A percentile compares a stretch with the other conserved stretches of the same genome.
Evolutionary conservation across 2,797 vertebrate species (phyloP).

Genomic region (Enteromius radiatus): DNA sequence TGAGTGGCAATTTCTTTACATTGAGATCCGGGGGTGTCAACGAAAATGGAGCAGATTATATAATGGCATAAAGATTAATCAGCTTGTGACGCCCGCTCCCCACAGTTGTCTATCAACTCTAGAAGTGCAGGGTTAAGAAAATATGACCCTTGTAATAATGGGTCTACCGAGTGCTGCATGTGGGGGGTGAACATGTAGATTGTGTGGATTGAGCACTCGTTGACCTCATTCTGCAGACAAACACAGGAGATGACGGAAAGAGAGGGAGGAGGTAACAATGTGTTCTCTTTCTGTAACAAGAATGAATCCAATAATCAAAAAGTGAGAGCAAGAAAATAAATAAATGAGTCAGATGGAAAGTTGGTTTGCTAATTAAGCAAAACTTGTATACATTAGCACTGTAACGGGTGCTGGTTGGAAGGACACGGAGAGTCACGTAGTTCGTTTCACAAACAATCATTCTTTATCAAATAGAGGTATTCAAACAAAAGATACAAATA

Average conservation of each 20-base stretch:
- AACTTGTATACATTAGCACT: background rate
- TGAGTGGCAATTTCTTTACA: conserved; percentile 13
- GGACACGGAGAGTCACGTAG: too few relatives aligned
- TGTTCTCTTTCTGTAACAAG: conserved; percentile 14
- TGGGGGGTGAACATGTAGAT: conserved; percentile 24
- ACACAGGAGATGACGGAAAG: conserved; percentile 2
- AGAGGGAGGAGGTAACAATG: conserved; percentile 14
- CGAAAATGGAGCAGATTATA: background rate
- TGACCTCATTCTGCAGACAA: conserved; percentile 34
- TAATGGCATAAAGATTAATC: conserved; percentile 18
- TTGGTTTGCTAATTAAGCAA: background rate
- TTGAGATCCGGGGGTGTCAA: background rate
- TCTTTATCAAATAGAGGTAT: too few relatives aligned
- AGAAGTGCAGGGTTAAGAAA: conserved; percentile 19
- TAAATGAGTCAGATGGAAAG: background rate
- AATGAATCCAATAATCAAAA: conserved; percentile 27
- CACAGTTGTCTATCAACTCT: conserved; percentile 29
- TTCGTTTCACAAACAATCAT: too few relatives aligned
- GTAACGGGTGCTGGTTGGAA: too few relatives aligned
- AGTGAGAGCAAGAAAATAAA: background rate
- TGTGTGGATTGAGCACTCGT: background rate
- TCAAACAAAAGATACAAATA: too few relatives aligned
- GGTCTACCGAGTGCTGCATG: background rate
- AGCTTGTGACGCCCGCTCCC: background rate
- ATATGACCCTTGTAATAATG: conserved; percentile 18